Evolutionary conservation across 1,140 invertebrate genomes (phyloP).

Genomic region (Teleopsis dalmanni): DNA sequence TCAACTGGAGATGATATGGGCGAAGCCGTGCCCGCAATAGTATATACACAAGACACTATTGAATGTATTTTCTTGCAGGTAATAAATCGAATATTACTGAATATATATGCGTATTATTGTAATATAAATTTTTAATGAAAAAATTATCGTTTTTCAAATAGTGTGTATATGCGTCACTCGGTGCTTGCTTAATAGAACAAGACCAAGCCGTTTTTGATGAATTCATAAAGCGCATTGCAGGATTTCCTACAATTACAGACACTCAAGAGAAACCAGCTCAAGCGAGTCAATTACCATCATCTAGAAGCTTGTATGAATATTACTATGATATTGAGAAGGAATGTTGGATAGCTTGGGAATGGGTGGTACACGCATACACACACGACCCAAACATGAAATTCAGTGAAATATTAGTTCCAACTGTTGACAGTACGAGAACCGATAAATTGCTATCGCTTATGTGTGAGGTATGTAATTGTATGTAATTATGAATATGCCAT

Average conservation of each 20-base stretch:
- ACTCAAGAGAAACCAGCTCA: slow-evolving; percentile 55
- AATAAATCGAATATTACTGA: no score
- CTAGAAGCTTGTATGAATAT: slow-evolving; percentile 71
- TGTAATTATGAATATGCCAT: neutral
- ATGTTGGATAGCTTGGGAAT: slow-evolving; percentile 79
- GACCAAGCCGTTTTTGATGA: slow-evolving; percentile 67
- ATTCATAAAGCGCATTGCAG: slow-evolving; percentile 67
- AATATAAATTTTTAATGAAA: no score
- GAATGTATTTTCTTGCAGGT: slow-evolving; percentile 64
- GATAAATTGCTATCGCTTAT: slow-evolving; percentile 72
- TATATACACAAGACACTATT: slow-evolving; percentile 49
- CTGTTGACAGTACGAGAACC: slow-evolving; percentile 72
- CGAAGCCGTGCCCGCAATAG: slow-evolving; percentile 45
- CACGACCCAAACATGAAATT: slow-evolving; percentile 65
- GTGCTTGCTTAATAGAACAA: slow-evolving; percentile 64
- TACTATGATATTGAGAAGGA: slow-evolving; percentile 59
- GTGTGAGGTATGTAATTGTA: slow-evolving; percentile 53
- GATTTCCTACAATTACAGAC: slow-evolving; percentile 60
- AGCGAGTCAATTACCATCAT: slow-evolving; percentile 55
- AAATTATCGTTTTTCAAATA: slow-evolving; percentile 39
- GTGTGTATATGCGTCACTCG: slow-evolving; percentile 75
- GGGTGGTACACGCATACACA: slow-evolving; percentile 64
- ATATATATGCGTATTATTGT: no score
- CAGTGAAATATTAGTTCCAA: slow-evolving; percentile 80
- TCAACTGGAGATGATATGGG: slow-evolving; percentile 35